phyloP scores from a whole-genome alignment of 1,140 invertebrate species.

The Ruditapes philippinarum region DNA sequence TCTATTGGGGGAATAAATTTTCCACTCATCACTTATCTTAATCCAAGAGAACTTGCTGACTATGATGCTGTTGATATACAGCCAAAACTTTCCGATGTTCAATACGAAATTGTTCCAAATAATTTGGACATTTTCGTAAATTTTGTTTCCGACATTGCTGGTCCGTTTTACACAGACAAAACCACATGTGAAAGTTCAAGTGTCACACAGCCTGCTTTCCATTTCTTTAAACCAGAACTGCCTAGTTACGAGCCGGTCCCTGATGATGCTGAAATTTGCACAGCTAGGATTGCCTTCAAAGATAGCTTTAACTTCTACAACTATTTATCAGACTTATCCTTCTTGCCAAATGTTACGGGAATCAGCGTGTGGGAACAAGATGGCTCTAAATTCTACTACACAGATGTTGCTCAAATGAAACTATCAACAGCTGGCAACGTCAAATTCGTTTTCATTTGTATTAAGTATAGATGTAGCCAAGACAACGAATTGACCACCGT shows the following conservation, averaged over 20 bases:
- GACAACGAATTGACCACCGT: constrained; percentile 5
- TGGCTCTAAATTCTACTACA: not conserved
- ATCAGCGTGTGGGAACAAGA: constrained; percentile 20
- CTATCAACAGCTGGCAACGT: not conserved
- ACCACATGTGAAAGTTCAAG: not conserved
- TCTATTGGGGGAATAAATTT: constrained; percentile 15
- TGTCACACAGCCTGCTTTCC: constrained; percentile 5
- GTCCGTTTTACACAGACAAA: constrained; percentile 27
- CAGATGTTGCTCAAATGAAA: not conserved
- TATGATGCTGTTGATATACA: not conserved
- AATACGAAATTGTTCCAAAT: constrained; percentile 27
- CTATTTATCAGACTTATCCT: not conserved
- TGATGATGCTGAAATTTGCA: constrained; percentile 7
- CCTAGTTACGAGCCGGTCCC: not conserved
- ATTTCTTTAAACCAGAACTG: constrained; percentile 28
- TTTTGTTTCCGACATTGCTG: not conserved
- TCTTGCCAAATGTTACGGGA: not conserved
- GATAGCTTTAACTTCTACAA: not conserved
- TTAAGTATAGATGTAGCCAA: constrained; percentile 31
- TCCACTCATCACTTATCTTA: not conserved
- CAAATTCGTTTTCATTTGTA: constrained; percentile 16
- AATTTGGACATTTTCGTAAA: not conserved
- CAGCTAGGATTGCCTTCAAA: constrained; percentile 21
- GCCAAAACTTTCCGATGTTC: not conserved
- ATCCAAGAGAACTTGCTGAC: not conserved